Evolutionary conservation across 2,797 vertebrate species (phyloP), one percentile per base, ranked within the genome.

Genomic region (Hippocampus kuda): DNA sequence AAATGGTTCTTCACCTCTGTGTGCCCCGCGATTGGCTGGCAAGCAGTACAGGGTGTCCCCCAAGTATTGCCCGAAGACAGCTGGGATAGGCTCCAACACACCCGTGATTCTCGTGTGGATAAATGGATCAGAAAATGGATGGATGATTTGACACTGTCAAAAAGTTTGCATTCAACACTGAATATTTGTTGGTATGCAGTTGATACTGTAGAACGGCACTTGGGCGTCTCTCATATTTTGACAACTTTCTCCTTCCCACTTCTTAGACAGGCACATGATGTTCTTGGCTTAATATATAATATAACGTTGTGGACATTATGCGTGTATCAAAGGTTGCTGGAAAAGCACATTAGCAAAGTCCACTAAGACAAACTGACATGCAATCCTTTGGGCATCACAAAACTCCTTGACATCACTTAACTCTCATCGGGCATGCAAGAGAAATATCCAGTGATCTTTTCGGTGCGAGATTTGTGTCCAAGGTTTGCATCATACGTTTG

Each of bases 401-500:
- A 77, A 77, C 72, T 80, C 72, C 77, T 77, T 86, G 81, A 86
- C 83, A 84, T 81, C 75, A 85, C 84, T 88, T 86, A 87, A 78
- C 75, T 84, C 68, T 71, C 69, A 83, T 86, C 73, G 79, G 63
- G 60, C 64, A 46, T 66, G 20, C 65, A 62, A 65, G 73, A 41
- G 71, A 70, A 81, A 74, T 72, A 75, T 71, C 70, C 46, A 53
- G 54, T 64, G 67, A 68, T 77, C 63, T 71, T 75, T 46, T 80
- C 77, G 79, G 68, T 77, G 70, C 65, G 66, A 38, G 68, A 74
- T 76, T 75, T 81, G 78, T 87, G 84, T 87, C 85, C 68, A 79
- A 80, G 77, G 85, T 82, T 89, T 88, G 83, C 84, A 84, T 88
- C 86, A 88, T 86, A 18, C 82, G 81, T 72, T 74, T 27, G 67